Base-by-base conservation (phyloP, 2,797 vertebrate species). In the Microcaecilia unicolor region DNA sequence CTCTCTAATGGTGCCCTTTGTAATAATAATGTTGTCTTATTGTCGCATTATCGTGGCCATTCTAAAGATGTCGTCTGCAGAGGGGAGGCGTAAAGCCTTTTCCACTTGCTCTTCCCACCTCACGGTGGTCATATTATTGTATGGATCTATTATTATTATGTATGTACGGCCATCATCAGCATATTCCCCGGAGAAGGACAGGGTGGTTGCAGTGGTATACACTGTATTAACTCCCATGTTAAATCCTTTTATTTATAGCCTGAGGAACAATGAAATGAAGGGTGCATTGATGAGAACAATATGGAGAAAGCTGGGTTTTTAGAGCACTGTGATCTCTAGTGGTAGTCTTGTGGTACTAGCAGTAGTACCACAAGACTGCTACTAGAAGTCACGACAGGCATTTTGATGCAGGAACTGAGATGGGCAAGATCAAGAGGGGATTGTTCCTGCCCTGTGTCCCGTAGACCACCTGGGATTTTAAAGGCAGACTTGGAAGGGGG, bases 101-200 rank as follows among this genome's bases (percentile, higher is more conserved):
- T 6, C 62, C n/a, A 70, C 63, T 8, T 70, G 63, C 29, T 67
- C 58, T 9, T 67, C 62, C 5, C 55, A 61, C 23, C 14, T 70
- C n/a, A 53, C 34, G 11, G 60, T 70, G 9, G 53, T 70, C 0
- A 37, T 38, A 2, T 24, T 62, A 11, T 55, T 62, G 27, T 58
- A 25, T 2, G 51, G 47, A 0, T 27, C 51, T 15, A 45, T 45
- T 6, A 3, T 51, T 12, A 54, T 44, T 2, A 55, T 25, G 15
- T 58, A 58, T 30, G 43, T 58, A 46, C 36, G 43, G 15, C 58
- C 58, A 18, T 24, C 21, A n/a, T 48, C 54, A 15, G 37, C 21
- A 14, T 55, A 54, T 8, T 41, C 40, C 2, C 11, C 36, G 5
- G 18, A 37, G 17, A 34, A 48, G 13, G 51, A 58, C 25, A 48